Evolutionary conservation across 2,888 invertebrate species (phyloP), one percentile per base, ranked within the genome.

Genomic region (Sarcophaga subvicina): DNA sequence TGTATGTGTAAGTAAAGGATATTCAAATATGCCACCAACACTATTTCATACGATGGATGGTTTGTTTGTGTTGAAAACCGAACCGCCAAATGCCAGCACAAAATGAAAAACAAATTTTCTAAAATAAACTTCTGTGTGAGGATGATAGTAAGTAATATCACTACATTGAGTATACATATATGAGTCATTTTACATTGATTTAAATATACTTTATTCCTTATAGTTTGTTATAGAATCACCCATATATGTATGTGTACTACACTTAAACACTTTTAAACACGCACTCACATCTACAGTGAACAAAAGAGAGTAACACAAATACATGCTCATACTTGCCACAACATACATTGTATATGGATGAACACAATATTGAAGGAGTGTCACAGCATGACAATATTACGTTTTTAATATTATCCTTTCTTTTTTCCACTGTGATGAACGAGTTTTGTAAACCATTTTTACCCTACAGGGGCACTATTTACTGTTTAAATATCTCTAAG

Each of bases 351-450:
- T 3, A 6, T 20, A 54, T 54, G 54, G 17, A 70, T 6, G 37
- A 63, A 76, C 59, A 64, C 49, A 73, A 60, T 81, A 54, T 37
- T 66, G 22, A 84, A 77, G 87, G 87, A 87, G 87, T 87, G 87
- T 89, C 88, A 83, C 89, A 88, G 89, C 88, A 90, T 88, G 88
- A 90, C 88, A 84, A 85, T 89, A 88, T 87, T 86, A 89, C 85
- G 89, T 86, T 87, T 80, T 77, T 77, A 25, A 12, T 63, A 62
- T 27, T 62, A 66, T 25, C 54, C 54, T 62, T 70, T 63, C 47
- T 3, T 49, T 4, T 22, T 3, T 37, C 25, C 25, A 71, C 27
- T 63, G 67, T 54, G 45, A 64, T 47, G 22, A 62, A 49, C 11
- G 25, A 37, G 37, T 75, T 25, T n/a, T 25, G 17, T 64, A 4